Percentiles rank a stretch among this genome's conserved stretches.
Conservation (phyloP, 2,113 vertebrate species). For the Saimiri boliviensis region DNA sequence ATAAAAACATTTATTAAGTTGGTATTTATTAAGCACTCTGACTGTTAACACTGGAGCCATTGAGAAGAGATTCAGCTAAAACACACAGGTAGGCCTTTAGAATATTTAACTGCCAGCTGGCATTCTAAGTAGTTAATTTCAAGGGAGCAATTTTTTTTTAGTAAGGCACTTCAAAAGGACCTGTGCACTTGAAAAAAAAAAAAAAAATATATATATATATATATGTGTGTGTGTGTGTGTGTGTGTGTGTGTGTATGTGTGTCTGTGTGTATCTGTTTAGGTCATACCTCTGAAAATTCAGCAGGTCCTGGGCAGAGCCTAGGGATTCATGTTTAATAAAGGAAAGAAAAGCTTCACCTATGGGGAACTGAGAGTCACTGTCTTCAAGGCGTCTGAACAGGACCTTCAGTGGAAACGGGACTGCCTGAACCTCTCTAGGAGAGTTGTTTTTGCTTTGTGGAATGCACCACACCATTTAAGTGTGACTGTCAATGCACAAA, state of each 20-base stretch:
- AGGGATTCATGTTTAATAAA: neutral
- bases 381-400: neutral
- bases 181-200: neutral
- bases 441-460: neutral
- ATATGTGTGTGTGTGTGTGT: no score
- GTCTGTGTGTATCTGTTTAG: neutral
- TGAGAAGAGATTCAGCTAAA: neutral
- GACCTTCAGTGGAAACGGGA: neutral
- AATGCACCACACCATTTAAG: rapidly evolving
- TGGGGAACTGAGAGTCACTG: rapidly evolving
- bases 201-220: neutral
- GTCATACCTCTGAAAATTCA: neutral
- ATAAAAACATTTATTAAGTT: neutral
- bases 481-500: rapidly evolving
- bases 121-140: neutral
- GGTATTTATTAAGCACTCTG: neutral
- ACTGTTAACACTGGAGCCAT: rapidly evolving
- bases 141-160: neutral
- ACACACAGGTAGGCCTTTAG: neutral
- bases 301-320: neutral
- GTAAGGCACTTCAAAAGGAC: neutral
- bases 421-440: neutral
- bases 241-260: no score
- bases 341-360: neutral
- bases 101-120: neutral